Conservation (phyloP, 2,113 vertebrate genomes). For the Oryzias curvinotus region DNA sequence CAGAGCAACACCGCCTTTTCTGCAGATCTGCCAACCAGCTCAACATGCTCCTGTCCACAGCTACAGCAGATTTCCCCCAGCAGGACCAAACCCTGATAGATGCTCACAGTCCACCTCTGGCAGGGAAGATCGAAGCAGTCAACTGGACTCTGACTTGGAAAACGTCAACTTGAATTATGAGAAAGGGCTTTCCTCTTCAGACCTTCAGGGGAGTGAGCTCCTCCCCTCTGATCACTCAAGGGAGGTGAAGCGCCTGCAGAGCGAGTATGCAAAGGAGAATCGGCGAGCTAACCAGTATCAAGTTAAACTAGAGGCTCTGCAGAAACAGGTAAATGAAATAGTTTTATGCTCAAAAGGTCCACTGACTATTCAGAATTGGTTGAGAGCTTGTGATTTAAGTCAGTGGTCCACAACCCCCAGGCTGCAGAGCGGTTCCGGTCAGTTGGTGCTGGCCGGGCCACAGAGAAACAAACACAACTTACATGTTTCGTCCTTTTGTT, state of each 20-base stretch:
- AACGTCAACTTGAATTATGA: conserved; percentile 6
- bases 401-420: too few relatives aligned
- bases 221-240: conserved; percentile 25
- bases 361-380: too few relatives aligned
- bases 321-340: conserved; percentile 64
- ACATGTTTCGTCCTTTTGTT: too few relatives aligned
- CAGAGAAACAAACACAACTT: too few relatives aligned
- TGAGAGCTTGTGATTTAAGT: too few relatives aligned
- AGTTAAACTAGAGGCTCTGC: conserved; percentile 74
- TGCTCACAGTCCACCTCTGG: background rate
- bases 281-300: conserved; percentile 63
- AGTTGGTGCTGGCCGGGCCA: too few relatives aligned
- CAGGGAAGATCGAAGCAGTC: background rate
- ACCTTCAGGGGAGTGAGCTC: conserved; percentile 6
- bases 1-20: conserved; percentile 52
- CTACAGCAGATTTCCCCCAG: conserved; percentile 38
- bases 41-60: conserved; percentile 58
- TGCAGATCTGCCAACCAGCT: conserved; percentile 66
- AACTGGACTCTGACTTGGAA: conserved; percentile 15
- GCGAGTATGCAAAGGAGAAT: conserved; percentile 58
- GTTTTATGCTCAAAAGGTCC: background rate
- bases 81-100: conserved; percentile 25
- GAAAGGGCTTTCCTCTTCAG: background rate
- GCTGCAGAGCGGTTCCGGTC: too few relatives aligned
- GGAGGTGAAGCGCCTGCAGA: conserved; percentile 63